phyloP scores from a whole-genome alignment of 2,888 invertebrate species.

The Apamea sordens region DNA sequence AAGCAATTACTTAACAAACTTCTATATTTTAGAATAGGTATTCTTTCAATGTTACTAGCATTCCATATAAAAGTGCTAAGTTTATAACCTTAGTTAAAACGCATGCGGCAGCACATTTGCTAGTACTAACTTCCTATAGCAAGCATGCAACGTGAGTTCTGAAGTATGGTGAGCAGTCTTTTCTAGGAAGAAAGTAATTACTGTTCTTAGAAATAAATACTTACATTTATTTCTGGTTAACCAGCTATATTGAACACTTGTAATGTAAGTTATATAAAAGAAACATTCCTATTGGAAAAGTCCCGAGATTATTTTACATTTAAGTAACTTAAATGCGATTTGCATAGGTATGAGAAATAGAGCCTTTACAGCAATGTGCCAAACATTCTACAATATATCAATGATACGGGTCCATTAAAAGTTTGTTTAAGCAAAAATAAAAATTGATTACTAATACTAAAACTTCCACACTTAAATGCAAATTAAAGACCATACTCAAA shows the following conservation, averaged over 20 bases:
- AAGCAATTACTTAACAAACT: background rate
- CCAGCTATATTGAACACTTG: slow-evolving; percentile 3
- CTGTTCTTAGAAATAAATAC: slow-evolving; percentile 28
- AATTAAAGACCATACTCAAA: background rate
- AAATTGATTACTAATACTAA: background rate
- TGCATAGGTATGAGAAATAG: background rate
- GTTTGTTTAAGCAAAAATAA: background rate
- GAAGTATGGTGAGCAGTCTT: background rate
- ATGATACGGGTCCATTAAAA: background rate
- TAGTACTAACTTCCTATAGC: background rate
- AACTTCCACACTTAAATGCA: background rate
- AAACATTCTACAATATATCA: background rate
- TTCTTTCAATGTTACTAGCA: background rate
- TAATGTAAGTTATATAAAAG: background rate
- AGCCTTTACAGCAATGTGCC: too few relatives aligned
- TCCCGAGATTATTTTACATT: background rate
- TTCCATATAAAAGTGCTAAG: background rate
- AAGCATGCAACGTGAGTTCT: background rate
- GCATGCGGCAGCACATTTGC: background rate
- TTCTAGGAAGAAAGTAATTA: slow-evolving; percentile 38
- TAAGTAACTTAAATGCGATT: background rate
- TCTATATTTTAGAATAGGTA: background rate
- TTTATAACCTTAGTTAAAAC: background rate
- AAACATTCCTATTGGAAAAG: slow-evolving; percentile 23
- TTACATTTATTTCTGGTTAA: slow-evolving; percentile 16